Evolutionary conservation across 1,140 invertebrate species (phyloP).

Genomic region (Drosophila ohnishii): DNA sequence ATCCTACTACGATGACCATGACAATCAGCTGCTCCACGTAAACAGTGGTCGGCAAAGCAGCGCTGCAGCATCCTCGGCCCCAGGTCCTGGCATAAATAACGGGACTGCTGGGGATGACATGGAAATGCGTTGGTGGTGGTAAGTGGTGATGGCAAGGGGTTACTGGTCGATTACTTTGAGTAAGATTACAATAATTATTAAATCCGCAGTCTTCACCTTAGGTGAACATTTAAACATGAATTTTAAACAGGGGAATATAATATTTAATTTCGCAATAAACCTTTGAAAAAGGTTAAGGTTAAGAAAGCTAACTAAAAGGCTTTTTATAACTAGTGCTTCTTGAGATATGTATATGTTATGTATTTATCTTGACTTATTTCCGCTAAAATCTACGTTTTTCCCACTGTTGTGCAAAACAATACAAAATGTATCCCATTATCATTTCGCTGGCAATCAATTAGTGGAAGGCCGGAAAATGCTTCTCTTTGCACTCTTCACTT

Average conservation of each 20-base stretch:
- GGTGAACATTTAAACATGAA: not conserved
- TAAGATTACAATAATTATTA: not conserved
- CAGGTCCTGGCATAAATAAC: conserved; percentile 55
- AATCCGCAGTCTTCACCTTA: too few relatives aligned
- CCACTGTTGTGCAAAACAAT: not conserved
- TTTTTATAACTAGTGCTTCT: too few relatives aligned
- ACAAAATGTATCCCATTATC: conserved; percentile 15
- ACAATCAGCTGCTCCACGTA: conserved; percentile 68
- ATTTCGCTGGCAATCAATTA: conserved; percentile 28
- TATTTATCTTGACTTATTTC: too few relatives aligned
- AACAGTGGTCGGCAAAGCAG: conserved; percentile 37
- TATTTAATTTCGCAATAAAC: not conserved
- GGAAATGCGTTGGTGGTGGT: conserved; percentile 75
- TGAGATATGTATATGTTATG: too few relatives aligned
- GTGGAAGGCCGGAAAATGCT: conserved; percentile 2
- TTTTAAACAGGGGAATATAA: too few relatives aligned
- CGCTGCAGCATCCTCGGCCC: conserved; percentile 62
- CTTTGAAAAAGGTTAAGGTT: not conserved
- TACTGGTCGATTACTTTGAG: not conserved
- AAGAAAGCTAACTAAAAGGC: too few relatives aligned
- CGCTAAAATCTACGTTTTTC: not conserved
- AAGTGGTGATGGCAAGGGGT: conserved; percentile 27
- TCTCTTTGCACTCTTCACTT: not conserved
- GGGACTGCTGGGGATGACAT: conserved; percentile 40
- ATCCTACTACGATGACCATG: conserved; percentile 58